Evolutionary conservation across 2,113 vertebrate species (phyloP).

Genomic region (Ctenodactylus gundi): DNA sequence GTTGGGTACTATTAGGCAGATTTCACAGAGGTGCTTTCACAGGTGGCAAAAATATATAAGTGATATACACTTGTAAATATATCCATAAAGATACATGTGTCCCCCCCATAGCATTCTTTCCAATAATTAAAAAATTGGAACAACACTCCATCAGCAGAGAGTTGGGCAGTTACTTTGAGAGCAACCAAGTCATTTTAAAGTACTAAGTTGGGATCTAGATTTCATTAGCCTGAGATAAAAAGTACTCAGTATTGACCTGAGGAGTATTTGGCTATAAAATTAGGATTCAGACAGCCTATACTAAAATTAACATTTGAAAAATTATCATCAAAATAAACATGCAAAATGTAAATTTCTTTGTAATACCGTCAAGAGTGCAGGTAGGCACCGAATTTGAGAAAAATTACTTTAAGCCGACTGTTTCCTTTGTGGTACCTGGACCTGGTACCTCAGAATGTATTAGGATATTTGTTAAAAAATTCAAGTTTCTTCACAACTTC

Average conservation of each 20-base stretch:
- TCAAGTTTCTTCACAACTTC: background rate
- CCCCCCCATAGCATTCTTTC: background rate
- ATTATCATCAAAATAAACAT: background rate
- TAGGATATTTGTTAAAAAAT: background rate
- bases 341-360: background rate
- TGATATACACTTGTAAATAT: background rate
- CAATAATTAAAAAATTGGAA: background rate
- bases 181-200: background rate
- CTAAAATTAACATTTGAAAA: conserved; percentile 21
- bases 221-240: background rate
- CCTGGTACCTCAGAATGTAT: background rate
- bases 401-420: background rate
- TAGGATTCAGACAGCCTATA: background rate
- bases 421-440: background rate
- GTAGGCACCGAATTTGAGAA: background rate
- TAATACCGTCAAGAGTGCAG: background rate
- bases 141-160: background rate
- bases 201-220: background rate
- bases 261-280: background rate
- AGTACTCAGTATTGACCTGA: background rate
- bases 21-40: background rate
- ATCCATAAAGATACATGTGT: background rate
- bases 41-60: background rate
- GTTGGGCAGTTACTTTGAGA: background rate
- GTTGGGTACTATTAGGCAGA: background rate